These are phyloP conservation scores for Vanacampus margaritifer DNA, from an alignment of 2,113 vertebrate species.

Conservation along the genomic window DNA sequence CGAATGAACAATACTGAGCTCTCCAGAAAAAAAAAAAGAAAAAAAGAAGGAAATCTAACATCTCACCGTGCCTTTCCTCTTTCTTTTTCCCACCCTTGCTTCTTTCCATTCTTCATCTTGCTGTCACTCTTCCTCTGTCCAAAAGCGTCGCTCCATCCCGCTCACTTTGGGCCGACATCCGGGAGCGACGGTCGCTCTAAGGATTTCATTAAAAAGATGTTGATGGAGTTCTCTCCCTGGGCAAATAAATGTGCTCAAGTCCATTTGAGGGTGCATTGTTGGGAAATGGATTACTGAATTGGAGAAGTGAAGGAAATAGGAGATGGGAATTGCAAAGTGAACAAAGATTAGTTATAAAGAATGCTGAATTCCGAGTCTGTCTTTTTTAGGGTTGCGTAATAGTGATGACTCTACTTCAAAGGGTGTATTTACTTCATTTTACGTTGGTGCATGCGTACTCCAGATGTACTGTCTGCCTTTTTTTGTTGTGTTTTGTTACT, in stretches of 20 bases:
- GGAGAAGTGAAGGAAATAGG: slow-evolving; percentile 31
- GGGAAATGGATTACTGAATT: slow-evolving; percentile 59
- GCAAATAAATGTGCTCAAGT: slow-evolving; percentile 65
- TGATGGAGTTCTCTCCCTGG: slow-evolving; percentile 63
- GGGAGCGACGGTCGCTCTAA: slow-evolving; percentile 58
- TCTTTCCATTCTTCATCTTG: slow-evolving; percentile 20
- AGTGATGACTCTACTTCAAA: not conserved
- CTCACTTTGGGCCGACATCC: slow-evolving; percentile 59
- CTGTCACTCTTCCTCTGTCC: slow-evolving; percentile 31
- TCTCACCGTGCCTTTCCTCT: slow-evolving; percentile 19
- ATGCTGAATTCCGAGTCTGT: not conserved
- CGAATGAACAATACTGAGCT: no score
- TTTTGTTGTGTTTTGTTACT: not conserved
- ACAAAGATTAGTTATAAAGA: slow-evolving; percentile 6
- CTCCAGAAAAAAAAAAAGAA: no score
- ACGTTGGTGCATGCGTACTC: not conserved
- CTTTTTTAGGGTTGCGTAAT: not conserved
- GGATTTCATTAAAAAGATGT: slow-evolving; percentile 71
- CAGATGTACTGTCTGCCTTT: not conserved
- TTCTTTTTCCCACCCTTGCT: slow-evolving; percentile 1
- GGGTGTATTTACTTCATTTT: not conserved
- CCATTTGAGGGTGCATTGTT: slow-evolving; percentile 65
- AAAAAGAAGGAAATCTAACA: no score
- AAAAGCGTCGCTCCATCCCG: slow-evolving; percentile 4
- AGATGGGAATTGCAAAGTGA: slow-evolving; percentile 6